Evolutionary conservation across 1,140 invertebrate species (phyloP), one percentile per base, ranked within the genome.

Genomic region (Phymastichus coffea): DNA sequence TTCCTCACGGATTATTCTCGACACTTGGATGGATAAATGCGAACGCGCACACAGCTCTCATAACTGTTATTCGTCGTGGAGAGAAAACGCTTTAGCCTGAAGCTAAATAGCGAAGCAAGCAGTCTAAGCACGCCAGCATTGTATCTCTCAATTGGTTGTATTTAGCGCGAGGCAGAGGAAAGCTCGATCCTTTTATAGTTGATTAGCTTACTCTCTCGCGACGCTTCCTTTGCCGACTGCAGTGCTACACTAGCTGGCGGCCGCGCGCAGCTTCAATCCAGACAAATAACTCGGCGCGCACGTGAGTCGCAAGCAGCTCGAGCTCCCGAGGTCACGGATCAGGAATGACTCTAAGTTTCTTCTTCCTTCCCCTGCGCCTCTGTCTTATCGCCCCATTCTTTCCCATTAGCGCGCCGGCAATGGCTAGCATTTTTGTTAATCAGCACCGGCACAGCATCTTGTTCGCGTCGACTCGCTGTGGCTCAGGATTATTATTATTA

Each of bases 231-330:
- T 38, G 48, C 28, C 28, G 22, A 22, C 47, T 49, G 19, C 23
- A 20, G 8, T 14, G 20, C 30, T 49, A 17, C 17, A 7, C 4
- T n/a, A n/a, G 22, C n/a, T 40, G n/a, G 40, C 22, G 54, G 22
- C 54, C 47, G 12, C 46, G n/a, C 12, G 59, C 48, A 64, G 57
- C 49, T 69, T 66, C 70, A 72, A 71, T 71, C 65, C 66, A 70
- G 61, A 72, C 66, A 70, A 72, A 72, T 72, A 67, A 71, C 65
- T 64, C 46, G 33, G 33, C 38, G 10, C 37, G 40, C 64, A 70
- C 66, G 66, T 69, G 67, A 68, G 61, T 48, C 55, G 62, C 43
- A 62, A 70, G 59, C 57, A n/a, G 64, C 66, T 69, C 57, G 22
- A 58, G 49, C 15, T 9, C 17, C n/a, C 7, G 37, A 67, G 55